These are phyloP conservation scores for Platypus cylindrus DNA, from an alignment of 2,888 invertebrate species.

Conservation along the genomic window DNA sequence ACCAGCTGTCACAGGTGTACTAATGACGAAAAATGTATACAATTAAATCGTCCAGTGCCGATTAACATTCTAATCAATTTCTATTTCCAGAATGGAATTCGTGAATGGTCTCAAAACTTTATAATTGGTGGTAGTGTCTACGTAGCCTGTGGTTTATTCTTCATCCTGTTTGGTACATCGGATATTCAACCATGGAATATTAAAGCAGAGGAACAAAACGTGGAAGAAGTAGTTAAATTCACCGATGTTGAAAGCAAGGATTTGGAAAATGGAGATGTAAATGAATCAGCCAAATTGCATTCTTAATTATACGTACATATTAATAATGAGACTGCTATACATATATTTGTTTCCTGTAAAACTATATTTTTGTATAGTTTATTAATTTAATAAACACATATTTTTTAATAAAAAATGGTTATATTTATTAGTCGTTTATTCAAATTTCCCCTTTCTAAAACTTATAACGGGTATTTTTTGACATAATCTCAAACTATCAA, in stretches of 20 bases:
- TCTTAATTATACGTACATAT: constrained; percentile 4
- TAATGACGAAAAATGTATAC: constrained; percentile 19
- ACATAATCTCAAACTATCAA: no score
- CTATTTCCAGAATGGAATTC: constrained; percentile 32
- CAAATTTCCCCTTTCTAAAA: no score
- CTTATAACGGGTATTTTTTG: no score
- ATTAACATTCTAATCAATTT: no score
- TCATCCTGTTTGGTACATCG: constrained; percentile 31
- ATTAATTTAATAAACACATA: no score
- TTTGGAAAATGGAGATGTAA: constrained; percentile 1
- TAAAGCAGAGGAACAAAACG: constrained; percentile 8
- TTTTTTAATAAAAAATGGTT: no score
- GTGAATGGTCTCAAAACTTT: constrained; percentile 32
- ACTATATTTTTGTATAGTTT: no score
- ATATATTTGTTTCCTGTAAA: no score
- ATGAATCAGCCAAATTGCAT: constrained; percentile 9
- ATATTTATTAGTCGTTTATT: no score
- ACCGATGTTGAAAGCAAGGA: constrained; percentile 7
- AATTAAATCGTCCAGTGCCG: no score
- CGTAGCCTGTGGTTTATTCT: constrained; percentile 29
- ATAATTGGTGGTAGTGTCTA: constrained; percentile 31
- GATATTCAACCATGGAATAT: constrained; percentile 33
- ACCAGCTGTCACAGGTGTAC: constrained; percentile 19
- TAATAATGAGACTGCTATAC: not conserved
- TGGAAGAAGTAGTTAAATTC: constrained; percentile 7